phyloP scores from a whole-genome alignment of 2,113 vertebrate species.

The Cavia porcellus region DNA sequence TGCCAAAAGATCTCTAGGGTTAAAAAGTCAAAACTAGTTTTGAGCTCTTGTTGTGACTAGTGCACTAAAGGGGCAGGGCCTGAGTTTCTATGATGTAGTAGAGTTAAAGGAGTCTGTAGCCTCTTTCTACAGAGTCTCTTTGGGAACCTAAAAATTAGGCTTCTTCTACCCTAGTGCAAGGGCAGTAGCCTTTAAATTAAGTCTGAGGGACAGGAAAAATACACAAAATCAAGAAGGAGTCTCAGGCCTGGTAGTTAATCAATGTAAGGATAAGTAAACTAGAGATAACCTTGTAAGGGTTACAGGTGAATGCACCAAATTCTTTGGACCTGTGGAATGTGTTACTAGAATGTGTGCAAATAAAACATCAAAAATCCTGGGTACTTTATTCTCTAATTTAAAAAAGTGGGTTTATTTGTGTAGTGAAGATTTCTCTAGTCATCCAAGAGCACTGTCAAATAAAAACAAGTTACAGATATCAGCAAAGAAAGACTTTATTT shows the following conservation, averaged over 20 bases:
- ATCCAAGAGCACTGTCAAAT: background rate
- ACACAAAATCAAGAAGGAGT: background rate
- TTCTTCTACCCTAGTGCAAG: too few relatives aligned
- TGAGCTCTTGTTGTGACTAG: background rate
- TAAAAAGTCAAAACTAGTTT: background rate
- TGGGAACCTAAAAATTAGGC: background rate
- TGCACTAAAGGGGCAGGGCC: background rate
- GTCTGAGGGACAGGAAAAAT: background rate
- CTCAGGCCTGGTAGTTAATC: background rate
- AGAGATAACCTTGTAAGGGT: background rate
- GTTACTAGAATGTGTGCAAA: background rate
- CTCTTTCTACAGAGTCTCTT: background rate
- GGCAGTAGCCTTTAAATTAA: background rate
- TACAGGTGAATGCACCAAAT: background rate
- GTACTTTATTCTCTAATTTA: background rate
- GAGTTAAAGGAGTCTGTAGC: background rate
- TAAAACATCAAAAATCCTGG: background rate
- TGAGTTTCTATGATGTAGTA: background rate
- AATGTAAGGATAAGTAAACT: background rate
- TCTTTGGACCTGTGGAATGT: background rate
- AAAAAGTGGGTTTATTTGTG: background rate
- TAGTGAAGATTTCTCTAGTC: background rate
- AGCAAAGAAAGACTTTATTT: background rate
- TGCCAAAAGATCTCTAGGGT: background rate
- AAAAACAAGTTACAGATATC: background rate